Conservation (phyloP, 1,140 invertebrate genomes). For the Heliothis virescens region DNA sequence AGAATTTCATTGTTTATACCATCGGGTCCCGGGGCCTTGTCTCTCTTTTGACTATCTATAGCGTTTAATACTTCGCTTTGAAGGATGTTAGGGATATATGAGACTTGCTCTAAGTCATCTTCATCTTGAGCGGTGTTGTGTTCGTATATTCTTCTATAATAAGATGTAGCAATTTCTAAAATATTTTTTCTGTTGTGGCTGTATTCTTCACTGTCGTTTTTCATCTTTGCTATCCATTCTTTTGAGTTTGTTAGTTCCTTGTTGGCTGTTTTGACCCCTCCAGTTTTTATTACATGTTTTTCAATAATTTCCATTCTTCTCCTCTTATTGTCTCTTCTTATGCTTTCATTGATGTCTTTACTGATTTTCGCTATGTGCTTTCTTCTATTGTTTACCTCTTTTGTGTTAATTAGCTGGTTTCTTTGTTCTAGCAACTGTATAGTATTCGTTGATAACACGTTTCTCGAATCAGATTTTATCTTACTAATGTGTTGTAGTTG, state of each 20-base stretch:
- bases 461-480: constrained; percentile 1
- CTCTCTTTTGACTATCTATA: constrained; percentile 42
- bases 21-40: constrained; percentile 62
- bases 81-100: background rate
- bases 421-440: constrained; percentile 50
- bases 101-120: background rate
- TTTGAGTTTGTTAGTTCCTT: background rate
- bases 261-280: constrained; percentile 47
- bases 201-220: background rate
- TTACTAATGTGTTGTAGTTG: too few species aligned
- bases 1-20: constrained; percentile 62
- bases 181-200: background rate
- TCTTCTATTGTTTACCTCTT: constrained; percentile 48
- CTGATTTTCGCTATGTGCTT: constrained; percentile 40
- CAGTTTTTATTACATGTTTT: constrained; percentile 42
- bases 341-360: constrained; percentile 48
- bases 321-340: constrained; percentile 55
- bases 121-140: background rate
- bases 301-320: constrained; percentile 56
- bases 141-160: constrained; percentile 6
- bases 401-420: constrained; percentile 44
- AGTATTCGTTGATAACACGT: constrained; percentile 41
- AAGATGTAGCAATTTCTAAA: background rate
- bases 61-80: background rate
- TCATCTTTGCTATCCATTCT: constrained; percentile 5